These are phyloP conservation scores for Crotalus viridis DNA, from an alignment of 2,113 vertebrate genomes.

Conservation along the genomic window DNA sequence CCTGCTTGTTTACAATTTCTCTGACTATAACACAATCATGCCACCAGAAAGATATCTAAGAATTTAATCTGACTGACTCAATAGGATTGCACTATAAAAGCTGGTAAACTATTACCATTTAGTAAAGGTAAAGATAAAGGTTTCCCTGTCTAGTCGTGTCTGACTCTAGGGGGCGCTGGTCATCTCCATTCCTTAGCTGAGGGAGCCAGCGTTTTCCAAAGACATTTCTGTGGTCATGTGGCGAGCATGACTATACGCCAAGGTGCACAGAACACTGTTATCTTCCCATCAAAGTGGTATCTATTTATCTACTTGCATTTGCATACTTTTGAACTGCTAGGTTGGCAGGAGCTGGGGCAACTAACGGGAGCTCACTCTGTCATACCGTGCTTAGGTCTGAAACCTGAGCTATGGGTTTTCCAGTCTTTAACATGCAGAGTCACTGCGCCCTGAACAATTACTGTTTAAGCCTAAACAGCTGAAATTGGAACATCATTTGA, in stretches of 20 bases:
- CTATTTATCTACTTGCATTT: not conserved
- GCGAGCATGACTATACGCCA: not conserved
- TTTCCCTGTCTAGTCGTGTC: not conserved
- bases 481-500: too few relatives aligned
- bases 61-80: not conserved
- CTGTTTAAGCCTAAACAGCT: not conserved
- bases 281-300: not conserved
- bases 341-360: not conserved
- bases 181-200: not conserved
- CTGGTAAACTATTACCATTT: not conserved
- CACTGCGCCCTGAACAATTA: not conserved
- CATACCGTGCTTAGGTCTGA: not conserved
- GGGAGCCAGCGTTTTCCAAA: not conserved
- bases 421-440: not conserved
- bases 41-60: not conserved
- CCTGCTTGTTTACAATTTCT: not conserved
- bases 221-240: not conserved
- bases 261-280: not conserved
- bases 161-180: not conserved
- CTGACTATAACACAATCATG: not conserved
- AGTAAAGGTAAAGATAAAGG: not conserved
- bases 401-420: not conserved
- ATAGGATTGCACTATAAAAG: not conserved
- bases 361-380: not conserved
- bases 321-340: not conserved